Evolutionary conservation across 2,113 vertebrate genomes (phyloP).

Genomic region (Tenebrosternarchus preto): DNA sequence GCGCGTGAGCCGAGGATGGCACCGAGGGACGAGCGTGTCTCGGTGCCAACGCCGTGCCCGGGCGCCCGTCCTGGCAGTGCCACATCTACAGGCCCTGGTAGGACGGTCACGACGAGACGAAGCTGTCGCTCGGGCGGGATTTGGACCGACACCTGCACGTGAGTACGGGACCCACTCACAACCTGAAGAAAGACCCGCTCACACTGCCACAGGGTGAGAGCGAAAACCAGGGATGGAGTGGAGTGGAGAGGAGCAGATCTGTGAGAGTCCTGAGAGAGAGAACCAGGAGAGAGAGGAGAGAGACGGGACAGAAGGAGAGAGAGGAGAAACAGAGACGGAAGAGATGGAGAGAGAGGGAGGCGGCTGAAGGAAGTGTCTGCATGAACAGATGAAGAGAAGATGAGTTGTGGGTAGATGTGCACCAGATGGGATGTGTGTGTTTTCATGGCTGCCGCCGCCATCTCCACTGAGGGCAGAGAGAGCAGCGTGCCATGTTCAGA

Average conservation of each 20-base stretch:
- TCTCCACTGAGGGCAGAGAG: slow-evolving; percentile 22
- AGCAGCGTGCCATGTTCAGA: slow-evolving; percentile 28
- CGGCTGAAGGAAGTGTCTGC: no score
- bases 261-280: slow-evolving; percentile 16
- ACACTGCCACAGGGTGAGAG: no score
- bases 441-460: slow-evolving; percentile 8
- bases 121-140: no score
- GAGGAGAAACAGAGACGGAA: neutral
- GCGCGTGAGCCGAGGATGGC: slow-evolving; percentile 34
- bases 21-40: slow-evolving; percentile 13
- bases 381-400: no score
- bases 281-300: slow-evolving; percentile 24
- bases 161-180: no score
- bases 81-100: slow-evolving; percentile 26
- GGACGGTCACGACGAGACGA: slow-evolving; percentile 18
- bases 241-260: neutral
- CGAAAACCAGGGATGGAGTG: slow-evolving; percentile 18
- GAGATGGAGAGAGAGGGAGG: no score
- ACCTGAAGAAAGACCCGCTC: no score
- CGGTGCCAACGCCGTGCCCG: no score
- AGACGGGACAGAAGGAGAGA: slow-evolving; percentile 25
- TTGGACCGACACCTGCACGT: no score
- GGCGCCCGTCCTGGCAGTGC: slow-evolving; percentile 2
- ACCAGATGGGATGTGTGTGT: slow-evolving; percentile 18
- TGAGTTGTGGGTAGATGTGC: neutral